These are phyloP conservation scores for Pteronura brasiliensis DNA, from an alignment of 2,113 vertebrate genomes.

Conservation along the genomic window DNA sequence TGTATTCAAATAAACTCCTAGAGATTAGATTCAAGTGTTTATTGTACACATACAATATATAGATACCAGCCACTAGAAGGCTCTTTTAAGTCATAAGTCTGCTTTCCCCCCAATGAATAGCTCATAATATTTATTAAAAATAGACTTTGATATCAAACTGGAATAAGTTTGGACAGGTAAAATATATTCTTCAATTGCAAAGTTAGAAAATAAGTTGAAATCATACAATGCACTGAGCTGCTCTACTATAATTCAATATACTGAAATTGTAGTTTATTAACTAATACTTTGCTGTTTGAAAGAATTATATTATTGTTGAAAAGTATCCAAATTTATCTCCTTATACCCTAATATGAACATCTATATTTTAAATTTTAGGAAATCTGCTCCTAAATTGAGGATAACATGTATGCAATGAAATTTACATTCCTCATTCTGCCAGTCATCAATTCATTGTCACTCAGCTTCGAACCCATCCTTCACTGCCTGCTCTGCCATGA, in stretches of 20 bases:
- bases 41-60: neutral
- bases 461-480: neutral
- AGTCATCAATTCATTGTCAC: neutral
- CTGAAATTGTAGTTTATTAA: neutral
- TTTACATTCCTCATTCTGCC: neutral
- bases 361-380: neutral
- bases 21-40: neutral
- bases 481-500: neutral
- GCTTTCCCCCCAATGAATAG: neutral
- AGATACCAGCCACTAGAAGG: neutral
- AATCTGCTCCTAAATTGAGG: neutral
- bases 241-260: neutral
- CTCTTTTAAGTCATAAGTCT: neutral
- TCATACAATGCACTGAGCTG: neutral
- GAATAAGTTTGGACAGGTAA: neutral
- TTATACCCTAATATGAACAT: neutral
- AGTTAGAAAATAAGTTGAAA: conserved; percentile 7
- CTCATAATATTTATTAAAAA: neutral
- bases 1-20: neutral
- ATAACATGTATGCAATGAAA: neutral
- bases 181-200: neutral
- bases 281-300: neutral
- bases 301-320: neutral
- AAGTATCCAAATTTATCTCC: neutral
- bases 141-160: neutral